Percentiles rank a stretch among this genome's conserved stretches.
These are phyloP conservation scores for Scolopax bukidnonensis DNA, from an alignment of 2,797 vertebrate species.

Conservation along the genomic window DNA sequence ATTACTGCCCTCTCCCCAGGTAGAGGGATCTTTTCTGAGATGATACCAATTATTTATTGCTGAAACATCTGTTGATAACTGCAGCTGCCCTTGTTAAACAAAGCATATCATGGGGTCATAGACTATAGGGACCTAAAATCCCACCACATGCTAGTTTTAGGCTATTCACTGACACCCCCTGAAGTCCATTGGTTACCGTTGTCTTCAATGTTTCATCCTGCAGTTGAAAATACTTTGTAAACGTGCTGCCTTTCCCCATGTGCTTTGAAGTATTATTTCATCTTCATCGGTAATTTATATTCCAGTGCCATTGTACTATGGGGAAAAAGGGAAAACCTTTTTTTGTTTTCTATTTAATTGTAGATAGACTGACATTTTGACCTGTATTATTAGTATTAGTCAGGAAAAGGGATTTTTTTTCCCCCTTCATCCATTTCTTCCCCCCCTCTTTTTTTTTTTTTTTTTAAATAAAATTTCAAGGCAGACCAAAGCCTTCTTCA, in stretches of 20 bases:
- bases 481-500: slow-evolving; percentile 70
- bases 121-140: slow-evolving; percentile 75
- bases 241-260: slow-evolving; percentile 68
- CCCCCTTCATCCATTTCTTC: not conserved
- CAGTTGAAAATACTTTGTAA: slow-evolving; percentile 78
- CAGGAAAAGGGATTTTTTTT: slow-evolving; percentile 74
- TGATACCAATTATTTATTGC: slow-evolving; percentile 87
- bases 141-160: slow-evolving; percentile 76
- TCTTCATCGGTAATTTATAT: slow-evolving; percentile 82
- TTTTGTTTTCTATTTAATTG: slow-evolving; percentile 81
- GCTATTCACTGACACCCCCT: slow-evolving; percentile 75
- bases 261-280: slow-evolving; percentile 85
- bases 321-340: slow-evolving; percentile 72
- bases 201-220: slow-evolving; percentile 71
- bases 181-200: slow-evolving; percentile 74
- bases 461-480: slow-evolving; percentile 76
- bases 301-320: slow-evolving; percentile 78
- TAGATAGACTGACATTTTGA: slow-evolving; percentile 81
- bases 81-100: slow-evolving; percentile 83
- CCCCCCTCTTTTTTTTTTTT: not conserved
- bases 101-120: slow-evolving; percentile 78
- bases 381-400: slow-evolving; percentile 82
- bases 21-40: slow-evolving; percentile 79
- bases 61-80: slow-evolving; percentile 86
- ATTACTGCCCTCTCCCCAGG: slow-evolving; percentile 83